These are phyloP conservation scores for Parapsyche elsis DNA, from an alignment of 1,140 invertebrate genomes.

Conservation along the genomic window DNA sequence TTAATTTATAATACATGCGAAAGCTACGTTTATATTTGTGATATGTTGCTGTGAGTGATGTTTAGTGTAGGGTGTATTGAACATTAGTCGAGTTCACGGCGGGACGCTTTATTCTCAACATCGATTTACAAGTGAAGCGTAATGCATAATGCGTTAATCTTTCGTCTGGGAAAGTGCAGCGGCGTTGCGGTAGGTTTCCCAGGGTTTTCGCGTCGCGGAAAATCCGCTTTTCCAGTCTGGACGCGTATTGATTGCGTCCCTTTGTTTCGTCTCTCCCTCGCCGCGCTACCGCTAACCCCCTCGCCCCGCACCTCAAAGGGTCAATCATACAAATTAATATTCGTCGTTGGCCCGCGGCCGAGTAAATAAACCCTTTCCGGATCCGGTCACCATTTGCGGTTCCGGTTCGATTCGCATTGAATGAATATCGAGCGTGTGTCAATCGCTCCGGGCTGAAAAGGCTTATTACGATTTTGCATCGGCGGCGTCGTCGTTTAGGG, in stretches of 20 bases:
- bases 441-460: neutral
- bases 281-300: neutral
- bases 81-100: no score
- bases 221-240: slow-evolving; percentile 42
- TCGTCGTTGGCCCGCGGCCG: slow-evolving; percentile 21
- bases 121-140: neutral
- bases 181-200: slow-evolving; percentile 31
- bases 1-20: no score
- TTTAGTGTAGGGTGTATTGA: no score
- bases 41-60: no score
- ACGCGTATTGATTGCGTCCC: slow-evolving; percentile 32
- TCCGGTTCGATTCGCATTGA: slow-evolving; percentile 17
- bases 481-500: neutral
- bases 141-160: slow-evolving; percentile 7
- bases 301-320: slow-evolving; percentile 10
- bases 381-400: slow-evolving; percentile 24
- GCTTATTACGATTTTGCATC: slow-evolving; percentile 7
- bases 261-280: slow-evolving; percentile 26
- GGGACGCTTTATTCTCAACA: no score
- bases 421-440: neutral
- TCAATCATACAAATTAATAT: slow-evolving; percentile 44
- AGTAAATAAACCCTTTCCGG: slow-evolving; percentile 21
- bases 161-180: slow-evolving; percentile 5
- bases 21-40: no score
- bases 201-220: slow-evolving; percentile 3